phyloP scores from a whole-genome alignment of 2,888 invertebrate genomes.

The Bellardia bayeri region DNA sequence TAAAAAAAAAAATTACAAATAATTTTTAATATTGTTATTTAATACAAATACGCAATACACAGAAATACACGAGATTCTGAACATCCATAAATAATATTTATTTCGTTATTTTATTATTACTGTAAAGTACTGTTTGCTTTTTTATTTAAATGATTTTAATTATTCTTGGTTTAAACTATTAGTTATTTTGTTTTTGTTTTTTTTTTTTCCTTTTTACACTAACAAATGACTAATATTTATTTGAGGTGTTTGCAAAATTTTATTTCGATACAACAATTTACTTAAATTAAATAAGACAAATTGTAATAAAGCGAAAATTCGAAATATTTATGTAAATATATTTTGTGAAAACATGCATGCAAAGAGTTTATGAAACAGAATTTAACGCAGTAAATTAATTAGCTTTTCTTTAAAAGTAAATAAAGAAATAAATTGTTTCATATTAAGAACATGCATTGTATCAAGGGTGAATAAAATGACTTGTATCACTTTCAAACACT shows the following conservation, averaged over 20 bases:
- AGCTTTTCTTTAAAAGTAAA: background rate
- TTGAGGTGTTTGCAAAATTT: constrained; percentile 65
- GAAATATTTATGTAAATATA: background rate
- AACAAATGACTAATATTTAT: constrained; percentile 67
- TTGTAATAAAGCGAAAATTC: background rate
- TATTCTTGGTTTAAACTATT: constrained; percentile 7
- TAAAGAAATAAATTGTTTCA: background rate
- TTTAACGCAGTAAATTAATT: background rate
- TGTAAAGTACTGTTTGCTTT: constrained; percentile 2
- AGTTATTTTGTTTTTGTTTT: constrained; percentile 4
- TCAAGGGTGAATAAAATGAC: background rate
- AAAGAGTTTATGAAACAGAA: background rate
- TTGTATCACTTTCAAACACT: background rate
- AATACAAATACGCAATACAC: background rate
- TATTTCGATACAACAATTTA: constrained; percentile 31
- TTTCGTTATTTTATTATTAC: background rate
- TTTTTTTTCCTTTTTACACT: constrained; percentile 35
- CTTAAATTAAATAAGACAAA: background rate
- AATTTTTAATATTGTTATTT: background rate
- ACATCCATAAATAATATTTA: background rate
- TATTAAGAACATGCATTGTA: background rate
- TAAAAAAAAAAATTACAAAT: no score
- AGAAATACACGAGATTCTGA: background rate
- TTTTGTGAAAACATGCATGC: background rate
- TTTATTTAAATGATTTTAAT: background rate